These are phyloP conservation scores for Ceriagrion tenellum DNA, from an alignment of 2,888 invertebrate species.

Conservation along the genomic window DNA sequence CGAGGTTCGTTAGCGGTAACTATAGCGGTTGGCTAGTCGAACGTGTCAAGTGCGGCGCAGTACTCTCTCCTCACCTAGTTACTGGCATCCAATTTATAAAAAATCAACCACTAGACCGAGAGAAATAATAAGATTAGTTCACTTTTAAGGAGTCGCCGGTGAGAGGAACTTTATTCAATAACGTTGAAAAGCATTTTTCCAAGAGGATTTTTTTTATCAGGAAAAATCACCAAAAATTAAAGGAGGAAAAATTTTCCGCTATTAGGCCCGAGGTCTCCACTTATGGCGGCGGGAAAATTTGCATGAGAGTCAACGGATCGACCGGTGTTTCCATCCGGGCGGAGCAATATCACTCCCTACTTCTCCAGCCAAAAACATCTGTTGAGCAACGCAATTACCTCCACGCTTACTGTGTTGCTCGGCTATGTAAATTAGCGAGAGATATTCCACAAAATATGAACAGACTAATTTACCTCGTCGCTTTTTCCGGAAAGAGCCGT, in stretches of 20 bases:
- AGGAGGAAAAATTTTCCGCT: neutral
- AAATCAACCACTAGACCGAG: too few relatives aligned
- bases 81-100: too few relatives aligned
- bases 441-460: neutral
- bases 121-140: too few relatives aligned
- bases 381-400: conserved; percentile 15
- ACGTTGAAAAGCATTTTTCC: neutral
- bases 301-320: conserved; percentile 32
- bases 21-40: too few relatives aligned
- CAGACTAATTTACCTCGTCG: neutral
- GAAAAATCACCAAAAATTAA: neutral
- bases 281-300: neutral
- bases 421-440: neutral
- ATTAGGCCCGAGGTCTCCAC: neutral
- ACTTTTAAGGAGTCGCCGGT: too few relatives aligned
- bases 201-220: neutral
- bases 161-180: neutral
- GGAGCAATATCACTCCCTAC: neutral
- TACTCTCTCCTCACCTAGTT: too few relatives aligned
- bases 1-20: too few relatives aligned
- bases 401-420: neutral
- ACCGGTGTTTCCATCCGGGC: neutral
- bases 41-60: too few relatives aligned
- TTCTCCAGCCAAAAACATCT: conserved; percentile 5
- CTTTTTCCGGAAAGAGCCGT: neutral